Evolutionary conservation across 1,140 invertebrate species (phyloP), one percentile per base, ranked within the genome.

Genomic region (Ooceraea biroi): DNA sequence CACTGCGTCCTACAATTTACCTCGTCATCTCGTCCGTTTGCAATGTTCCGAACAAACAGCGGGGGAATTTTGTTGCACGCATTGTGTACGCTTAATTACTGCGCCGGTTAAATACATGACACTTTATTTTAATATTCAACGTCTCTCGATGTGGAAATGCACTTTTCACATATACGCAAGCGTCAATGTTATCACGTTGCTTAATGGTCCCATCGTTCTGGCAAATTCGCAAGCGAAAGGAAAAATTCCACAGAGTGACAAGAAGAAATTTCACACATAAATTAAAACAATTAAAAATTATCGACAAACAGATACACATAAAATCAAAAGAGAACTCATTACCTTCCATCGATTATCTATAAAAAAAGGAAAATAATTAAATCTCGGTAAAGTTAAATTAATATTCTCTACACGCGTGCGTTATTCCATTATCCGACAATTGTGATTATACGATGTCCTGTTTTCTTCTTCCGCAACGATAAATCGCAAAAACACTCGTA

Each of bases 81-180:
- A 44, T 71, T 80, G 76, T 80, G 50, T 69, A 69, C 22, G 63
- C 68, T 80, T 80, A 80, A 80, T 80, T 80, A 80, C 50, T 30
- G 4, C 25, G 63, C 36, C 63, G 36, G 63, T 71, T 80, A 71
- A 80, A 80, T 71, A 44, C 22, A 17, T 71, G 65, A 58, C 50
- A 71, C 65, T 80, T 80, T 71, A 80, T 80, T 80, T 80, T 71
- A 80, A 69, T 80, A 69, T 69, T 80, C 76, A 57, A 46, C 25
- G 14, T 57, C 65, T 44, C n/a, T 5, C 17, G 22, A 69, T 57
- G 41, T 58, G 65, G 36, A 69, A 69, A 69, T 69, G 14, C 65
- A 44, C 60, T 52, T 69, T 30, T 46, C 27, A 25, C 30, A 17
- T n/a, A 44, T 55, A 19, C n/a, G 14, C 36, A 46, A 50, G 69